Evolutionary conservation across 1,140 invertebrate genomes (phyloP), one percentile per base, ranked within the genome.

Genomic region (Vanessa atalanta): DNA sequence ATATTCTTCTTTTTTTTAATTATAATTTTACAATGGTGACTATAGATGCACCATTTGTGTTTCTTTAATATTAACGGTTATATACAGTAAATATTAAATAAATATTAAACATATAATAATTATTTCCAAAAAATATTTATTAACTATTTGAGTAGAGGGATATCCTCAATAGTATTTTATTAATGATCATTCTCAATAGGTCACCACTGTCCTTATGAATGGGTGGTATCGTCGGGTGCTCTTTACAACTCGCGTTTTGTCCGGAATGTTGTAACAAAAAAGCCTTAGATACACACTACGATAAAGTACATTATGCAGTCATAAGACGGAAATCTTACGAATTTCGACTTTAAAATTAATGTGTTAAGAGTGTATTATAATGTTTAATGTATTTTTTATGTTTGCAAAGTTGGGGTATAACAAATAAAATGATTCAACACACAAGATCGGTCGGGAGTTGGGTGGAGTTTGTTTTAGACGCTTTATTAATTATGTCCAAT

Each of bases 401-500:
- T 12, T 77, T 74, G 68, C 31, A 60, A 72, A 70, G 72, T 48
- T 76, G 70, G 67, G 78, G 72, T 76, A 80, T 83, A 84, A 84
- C 75, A 92, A 91, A 92, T 88, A 90, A 92, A 89, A 90, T 82
- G 77, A 85, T 85, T 75, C 80, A 83, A 89, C 79, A 76, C 77
- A 83, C 80, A 83, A 82, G 80, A 84, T 88, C 82, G 80, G 80
- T 86, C 83, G 86, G 87, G 83, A 91, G 87, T 85, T 88, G 88
- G 83, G 83, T 80, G 89, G 83, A 90, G 90, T 90, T 86, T 88
- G 88, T 89, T 89, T 91, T 90, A 87, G 86, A 86, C 81, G 85
- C 84, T 90, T 88, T 91, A 91, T 91, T 91, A 93, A 93, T 91
- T 90, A 89, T 91, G 89, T 91, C 89, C 83, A 90, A 93, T 90